These are phyloP conservation scores for Drosophila mettleri DNA, from an alignment of 2,888 invertebrate genomes.

Conservation along the genomic window DNA sequence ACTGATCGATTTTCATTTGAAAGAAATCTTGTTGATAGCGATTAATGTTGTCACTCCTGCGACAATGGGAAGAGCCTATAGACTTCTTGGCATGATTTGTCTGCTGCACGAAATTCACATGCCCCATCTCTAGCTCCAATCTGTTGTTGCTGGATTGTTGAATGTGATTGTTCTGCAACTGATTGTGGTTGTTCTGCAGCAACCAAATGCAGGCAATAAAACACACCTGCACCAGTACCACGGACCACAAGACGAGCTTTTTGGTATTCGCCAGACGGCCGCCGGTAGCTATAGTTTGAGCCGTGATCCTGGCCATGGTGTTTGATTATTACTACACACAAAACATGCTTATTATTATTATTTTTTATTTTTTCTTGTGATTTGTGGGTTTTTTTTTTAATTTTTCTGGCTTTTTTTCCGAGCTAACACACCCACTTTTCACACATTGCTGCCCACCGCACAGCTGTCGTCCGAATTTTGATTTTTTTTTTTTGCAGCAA, in stretches of 20 bases:
- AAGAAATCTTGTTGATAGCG: slow-evolving; percentile 69
- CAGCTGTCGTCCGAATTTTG: slow-evolving; percentile 53
- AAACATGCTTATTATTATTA: slow-evolving; percentile 25
- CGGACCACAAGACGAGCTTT: slow-evolving; percentile 80
- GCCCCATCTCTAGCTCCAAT: slow-evolving; percentile 12
- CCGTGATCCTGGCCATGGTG: slow-evolving; percentile 46
- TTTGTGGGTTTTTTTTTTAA: background rate
- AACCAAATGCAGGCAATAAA: slow-evolving; percentile 83
- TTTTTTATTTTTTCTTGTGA: background rate
- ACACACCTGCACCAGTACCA: slow-evolving; percentile 81
- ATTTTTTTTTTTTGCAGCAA: slow-evolving; percentile 6
- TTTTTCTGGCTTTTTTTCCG: slow-evolving; percentile 21
- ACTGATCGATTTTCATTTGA: slow-evolving; percentile 61
- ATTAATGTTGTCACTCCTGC: slow-evolving; percentile 59
- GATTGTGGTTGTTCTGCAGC: slow-evolving; percentile 69
- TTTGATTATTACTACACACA: slow-evolving; percentile 21
- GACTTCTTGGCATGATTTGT: slow-evolving; percentile 11
- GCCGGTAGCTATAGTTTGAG: slow-evolving; percentile 24
- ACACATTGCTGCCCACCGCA: slow-evolving; percentile 47
- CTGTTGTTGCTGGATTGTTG: slow-evolving; percentile 18
- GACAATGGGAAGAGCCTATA: slow-evolving; percentile 28
- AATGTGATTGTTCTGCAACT: too few species aligned
- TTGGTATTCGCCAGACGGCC: slow-evolving; percentile 71
- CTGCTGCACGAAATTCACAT: slow-evolving; percentile 69
- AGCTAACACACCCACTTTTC: slow-evolving; percentile 69